These are phyloP conservation scores for Silurus asotus DNA, from an alignment of 2,113 vertebrate species.

Conservation along the genomic window DNA sequence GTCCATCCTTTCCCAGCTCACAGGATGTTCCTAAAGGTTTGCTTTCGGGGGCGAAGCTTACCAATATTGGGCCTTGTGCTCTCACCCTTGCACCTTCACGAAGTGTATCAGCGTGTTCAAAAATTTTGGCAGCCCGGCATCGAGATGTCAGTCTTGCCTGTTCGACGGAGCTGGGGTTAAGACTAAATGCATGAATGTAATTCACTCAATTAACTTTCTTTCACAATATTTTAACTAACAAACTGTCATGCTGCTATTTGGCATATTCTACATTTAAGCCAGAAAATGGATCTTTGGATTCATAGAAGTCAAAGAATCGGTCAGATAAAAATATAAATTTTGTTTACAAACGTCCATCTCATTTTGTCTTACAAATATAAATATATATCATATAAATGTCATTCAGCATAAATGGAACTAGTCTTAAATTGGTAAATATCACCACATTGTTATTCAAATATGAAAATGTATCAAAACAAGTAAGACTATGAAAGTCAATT, in stretches of 20 bases:
- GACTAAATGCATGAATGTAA: not conserved
- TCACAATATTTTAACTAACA: slow-evolving; percentile 19
- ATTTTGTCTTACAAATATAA: not conserved
- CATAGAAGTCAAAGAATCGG: not conserved
- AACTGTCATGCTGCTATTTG: slow-evolving; percentile 24
- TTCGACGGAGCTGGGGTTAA: too few species aligned
- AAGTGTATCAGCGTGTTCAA: too few species aligned
- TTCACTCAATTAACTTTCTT: not conserved
- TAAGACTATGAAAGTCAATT: not conserved
- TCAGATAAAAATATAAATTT: slow-evolving; percentile 23
- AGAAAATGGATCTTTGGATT: slow-evolving; percentile 30
- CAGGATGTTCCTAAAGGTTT: too few species aligned
- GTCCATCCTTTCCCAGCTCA: too few species aligned
- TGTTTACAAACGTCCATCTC: slow-evolving; percentile 8
- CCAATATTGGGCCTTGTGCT: too few species aligned
- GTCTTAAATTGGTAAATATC: not conserved
- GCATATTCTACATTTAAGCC: slow-evolving; percentile 34
- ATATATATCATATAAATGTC: not conserved
- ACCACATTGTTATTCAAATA: not conserved
- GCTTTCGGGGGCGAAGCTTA: too few species aligned
- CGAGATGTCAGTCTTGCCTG: too few species aligned
- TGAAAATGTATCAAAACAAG: not conserved
- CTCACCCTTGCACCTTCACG: too few species aligned
- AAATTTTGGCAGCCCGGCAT: too few species aligned
- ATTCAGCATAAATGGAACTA: slow-evolving; percentile 11